phyloP scores from a whole-genome alignment of 2,113 vertebrate species.

The Phalacrocorax aristotelis region DNA sequence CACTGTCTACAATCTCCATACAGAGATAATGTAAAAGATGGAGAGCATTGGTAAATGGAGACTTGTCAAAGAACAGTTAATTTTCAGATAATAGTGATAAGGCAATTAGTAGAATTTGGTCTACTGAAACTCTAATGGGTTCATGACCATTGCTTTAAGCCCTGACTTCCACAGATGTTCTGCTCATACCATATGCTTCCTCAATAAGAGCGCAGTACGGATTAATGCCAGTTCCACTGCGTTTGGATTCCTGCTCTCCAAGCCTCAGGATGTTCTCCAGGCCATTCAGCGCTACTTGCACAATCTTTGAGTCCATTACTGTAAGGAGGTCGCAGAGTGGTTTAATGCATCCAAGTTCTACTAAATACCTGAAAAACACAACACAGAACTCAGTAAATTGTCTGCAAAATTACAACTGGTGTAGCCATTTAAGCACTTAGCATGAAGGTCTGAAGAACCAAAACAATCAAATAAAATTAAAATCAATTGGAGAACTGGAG shows the following conservation, averaged over 20 bases:
- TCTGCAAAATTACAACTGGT: not conserved
- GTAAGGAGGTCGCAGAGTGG: slow-evolving; percentile 97
- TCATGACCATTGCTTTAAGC: not conserved
- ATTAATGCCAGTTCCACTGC: slow-evolving; percentile 88
- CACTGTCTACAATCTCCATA: not conserved
- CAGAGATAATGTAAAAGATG: not conserved
- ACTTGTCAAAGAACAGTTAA: not conserved
- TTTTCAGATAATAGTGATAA: not conserved
- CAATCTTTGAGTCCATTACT: slow-evolving; percentile 98
- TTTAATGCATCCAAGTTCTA: slow-evolving; percentile 95
- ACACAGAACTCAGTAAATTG: not conserved
- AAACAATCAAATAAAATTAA: not conserved
- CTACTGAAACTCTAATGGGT: not conserved
- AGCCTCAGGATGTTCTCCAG: slow-evolving; percentile 95
- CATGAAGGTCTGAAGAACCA: not conserved
- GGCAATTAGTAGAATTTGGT: not conserved
- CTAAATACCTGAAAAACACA: slow-evolving; percentile 84
- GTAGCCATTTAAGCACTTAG: not conserved
- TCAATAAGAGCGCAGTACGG: slow-evolving; percentile 96
- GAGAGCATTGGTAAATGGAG: not conserved
- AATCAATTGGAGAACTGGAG: not conserved
- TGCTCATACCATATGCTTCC: slow-evolving; percentile 90
- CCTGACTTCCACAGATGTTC: not conserved
- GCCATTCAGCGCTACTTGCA: slow-evolving; percentile 94
- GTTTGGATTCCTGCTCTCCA: slow-evolving; percentile 94